Evolutionary conservation across 2,113 vertebrate genomes (phyloP).

Genomic region (Aramus guarauna): DNA sequence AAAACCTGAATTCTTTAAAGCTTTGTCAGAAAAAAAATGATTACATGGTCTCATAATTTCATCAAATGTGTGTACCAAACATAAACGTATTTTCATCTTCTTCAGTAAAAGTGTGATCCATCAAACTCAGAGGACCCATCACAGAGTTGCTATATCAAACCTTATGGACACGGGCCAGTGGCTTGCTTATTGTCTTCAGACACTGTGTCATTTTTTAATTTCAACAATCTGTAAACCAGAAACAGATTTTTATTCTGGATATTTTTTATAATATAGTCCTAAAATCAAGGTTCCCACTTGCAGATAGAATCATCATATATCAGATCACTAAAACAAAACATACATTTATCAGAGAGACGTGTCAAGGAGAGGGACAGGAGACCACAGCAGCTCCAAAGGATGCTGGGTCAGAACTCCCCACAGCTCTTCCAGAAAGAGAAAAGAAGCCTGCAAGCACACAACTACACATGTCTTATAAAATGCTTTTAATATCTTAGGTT

Average conservation of each 20-base stretch:
- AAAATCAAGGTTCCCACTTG: neutral
- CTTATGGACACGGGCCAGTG: neutral
- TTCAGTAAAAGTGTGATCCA: neutral
- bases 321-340: neutral
- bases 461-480: neutral
- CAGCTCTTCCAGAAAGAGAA: neutral
- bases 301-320: neutral
- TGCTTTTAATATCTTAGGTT: neutral
- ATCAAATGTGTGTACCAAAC: neutral
- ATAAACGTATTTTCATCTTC: neutral
- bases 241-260: neutral
- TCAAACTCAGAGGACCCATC: neutral
- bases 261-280: neutral
- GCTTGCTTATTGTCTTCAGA: neutral
- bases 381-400: neutral
- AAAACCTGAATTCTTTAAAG: neutral
- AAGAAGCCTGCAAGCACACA: neutral
- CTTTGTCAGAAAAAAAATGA: neutral
- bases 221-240: neutral
- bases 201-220: neutral
- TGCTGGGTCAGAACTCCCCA: neutral
- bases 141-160: neutral
- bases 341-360: neutral
- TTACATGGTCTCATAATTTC: neutral
- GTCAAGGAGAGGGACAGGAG: neutral